A percentile compares a stretch with the other conserved stretches of the same genome.
Evolutionary conservation across 37 sponge, comb jelly and placozoan species (phyloP).

Genomic region (Crambe crambe): DNA sequence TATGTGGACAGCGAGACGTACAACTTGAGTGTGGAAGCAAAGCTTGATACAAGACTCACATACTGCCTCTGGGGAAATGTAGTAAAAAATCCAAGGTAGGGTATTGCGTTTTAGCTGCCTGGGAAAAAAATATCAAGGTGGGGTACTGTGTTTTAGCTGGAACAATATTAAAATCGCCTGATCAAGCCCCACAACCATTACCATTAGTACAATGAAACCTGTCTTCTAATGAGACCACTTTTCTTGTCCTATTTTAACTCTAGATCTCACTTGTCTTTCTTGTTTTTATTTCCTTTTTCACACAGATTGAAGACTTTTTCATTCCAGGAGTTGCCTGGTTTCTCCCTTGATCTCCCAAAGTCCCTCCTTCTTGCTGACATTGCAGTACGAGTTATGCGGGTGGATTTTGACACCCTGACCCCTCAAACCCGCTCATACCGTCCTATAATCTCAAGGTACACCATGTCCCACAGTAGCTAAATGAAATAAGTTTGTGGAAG

Average conservation of each 20-base stretch:
- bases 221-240: no score
- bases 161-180: no score
- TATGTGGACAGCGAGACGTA: constrained; percentile 46
- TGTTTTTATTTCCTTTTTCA: constrained; percentile 6
- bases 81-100: constrained; percentile 81
- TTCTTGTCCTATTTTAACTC: no score
- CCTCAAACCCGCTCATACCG: constrained; percentile 30
- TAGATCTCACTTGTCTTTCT: constrained; percentile 16
- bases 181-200: no score
- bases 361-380: constrained; percentile 74
- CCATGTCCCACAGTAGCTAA: no score
- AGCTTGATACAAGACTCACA: neutral
- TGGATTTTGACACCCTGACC: constrained; percentile 57
- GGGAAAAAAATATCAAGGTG: neutral
- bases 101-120: neutral
- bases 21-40: constrained; percentile 53
- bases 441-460: no score
- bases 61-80: constrained; percentile 89
- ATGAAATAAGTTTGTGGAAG: no score
- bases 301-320: constrained; percentile 62
- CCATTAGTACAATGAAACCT: no score
- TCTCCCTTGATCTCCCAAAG: constrained; percentile 82
- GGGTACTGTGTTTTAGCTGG: no score
- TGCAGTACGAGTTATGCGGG: constrained; percentile 46
- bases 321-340: constrained; percentile 26